Evolutionary conservation across 1,140 invertebrate genomes (phyloP).

Genomic region (Drosophila ogumai): DNA sequence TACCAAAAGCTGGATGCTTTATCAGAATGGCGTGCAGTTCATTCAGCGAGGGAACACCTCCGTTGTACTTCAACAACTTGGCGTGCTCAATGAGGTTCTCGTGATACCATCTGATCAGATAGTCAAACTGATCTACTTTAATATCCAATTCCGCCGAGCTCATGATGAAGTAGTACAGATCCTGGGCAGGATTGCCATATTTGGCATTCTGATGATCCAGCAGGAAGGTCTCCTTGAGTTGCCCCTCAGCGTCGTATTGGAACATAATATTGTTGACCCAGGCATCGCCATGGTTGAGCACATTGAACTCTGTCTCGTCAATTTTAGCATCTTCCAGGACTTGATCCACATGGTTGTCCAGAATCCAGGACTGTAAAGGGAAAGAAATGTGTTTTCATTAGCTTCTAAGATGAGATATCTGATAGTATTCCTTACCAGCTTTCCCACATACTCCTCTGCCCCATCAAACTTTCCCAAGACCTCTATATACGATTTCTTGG

Average conservation of each 20-base stretch:
- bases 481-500: slow-evolving; percentile 12
- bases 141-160: slow-evolving; percentile 48
- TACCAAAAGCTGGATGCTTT: slow-evolving; percentile 43
- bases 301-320: slow-evolving; percentile 86
- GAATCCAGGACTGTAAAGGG: slow-evolving; percentile 5
- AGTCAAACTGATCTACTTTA: slow-evolving; percentile 56
- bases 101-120: slow-evolving; percentile 57
- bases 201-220: slow-evolving; percentile 73
- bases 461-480: slow-evolving; percentile 28
- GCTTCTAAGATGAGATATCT: neutral
- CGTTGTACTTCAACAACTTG: slow-evolving; percentile 35
- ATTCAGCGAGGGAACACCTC: slow-evolving; percentile 40
- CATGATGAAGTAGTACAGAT: slow-evolving; percentile 57
- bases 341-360: slow-evolving; percentile 29
- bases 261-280: slow-evolving; percentile 89
- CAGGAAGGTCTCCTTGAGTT: slow-evolving; percentile 86
- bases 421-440: slow-evolving; percentile 27
- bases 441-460: slow-evolving; percentile 29
- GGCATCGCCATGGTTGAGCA: slow-evolving; percentile 88
- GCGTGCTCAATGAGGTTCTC: slow-evolving; percentile 41
- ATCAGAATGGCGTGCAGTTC: slow-evolving; percentile 49
- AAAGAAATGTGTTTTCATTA: neutral
- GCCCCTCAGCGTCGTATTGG: slow-evolving; percentile 85
- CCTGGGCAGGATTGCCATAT: slow-evolving; percentile 57
- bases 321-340: slow-evolving; percentile 23